phyloP scores from a whole-genome alignment of 2,888 invertebrate species.

The Alviniconcha strummeri region DNA sequence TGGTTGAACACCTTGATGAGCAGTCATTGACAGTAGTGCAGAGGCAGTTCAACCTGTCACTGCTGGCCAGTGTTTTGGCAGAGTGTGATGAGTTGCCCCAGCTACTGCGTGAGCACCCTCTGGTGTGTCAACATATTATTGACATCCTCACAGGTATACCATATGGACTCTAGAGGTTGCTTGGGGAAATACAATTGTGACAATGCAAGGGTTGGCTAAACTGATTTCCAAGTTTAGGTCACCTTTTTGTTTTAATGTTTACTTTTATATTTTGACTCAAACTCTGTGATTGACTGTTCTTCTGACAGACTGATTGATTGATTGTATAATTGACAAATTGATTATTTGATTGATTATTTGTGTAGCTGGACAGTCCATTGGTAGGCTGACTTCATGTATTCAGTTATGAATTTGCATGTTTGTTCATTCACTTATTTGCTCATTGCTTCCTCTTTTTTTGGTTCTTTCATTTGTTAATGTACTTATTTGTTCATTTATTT shows the following conservation, averaged over 20 bases:
- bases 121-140: constrained; percentile 27
- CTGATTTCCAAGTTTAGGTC: no score
- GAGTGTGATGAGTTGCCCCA: constrained; percentile 13
- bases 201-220: no score
- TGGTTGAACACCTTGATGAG: constrained; percentile 19
- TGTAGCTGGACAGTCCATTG: no score
- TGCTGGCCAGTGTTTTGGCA: neutral
- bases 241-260: no score
- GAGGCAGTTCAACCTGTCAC: constrained; percentile 24
- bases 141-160: constrained; percentile 28
- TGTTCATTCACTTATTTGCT: neutral
- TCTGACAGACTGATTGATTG: neutral
- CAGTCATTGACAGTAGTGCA: constrained; percentile 16
- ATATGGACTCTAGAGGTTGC: neutral
- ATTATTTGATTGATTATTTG: neutral
- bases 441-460: no score
- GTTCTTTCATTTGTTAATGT: neutral
- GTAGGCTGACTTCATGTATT: no score
- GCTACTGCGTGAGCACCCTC: constrained; percentile 22
- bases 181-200: no score
- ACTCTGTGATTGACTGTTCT: neutral
- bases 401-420: no score
- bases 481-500: neutral
- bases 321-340: neutral
- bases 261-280: no score